Base-by-base conservation (phyloP, 35 echinoderm and acorn worm genomes). In the Nesometra sesokonis region DNA sequence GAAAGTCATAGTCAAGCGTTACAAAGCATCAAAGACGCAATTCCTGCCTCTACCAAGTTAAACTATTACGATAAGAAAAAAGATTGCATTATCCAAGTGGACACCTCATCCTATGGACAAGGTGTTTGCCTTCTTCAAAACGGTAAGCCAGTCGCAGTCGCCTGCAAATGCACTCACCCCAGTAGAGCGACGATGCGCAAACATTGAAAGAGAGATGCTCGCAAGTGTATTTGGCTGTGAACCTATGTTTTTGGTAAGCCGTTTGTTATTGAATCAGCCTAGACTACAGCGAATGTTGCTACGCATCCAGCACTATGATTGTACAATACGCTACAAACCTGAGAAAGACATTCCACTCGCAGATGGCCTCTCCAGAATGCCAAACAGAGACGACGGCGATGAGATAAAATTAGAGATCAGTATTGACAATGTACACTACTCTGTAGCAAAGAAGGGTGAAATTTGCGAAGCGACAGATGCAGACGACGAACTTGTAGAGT, bases 241-340 rank as follows among this genome's bases (percentile, higher is more conserved):
- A 67, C 15, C 0, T 89, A 84, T 67, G 32, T 89, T 3, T 89
- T 83, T 35, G 88, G 88, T 2, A 88, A 88, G 35, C 35, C 29
- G 31, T 91, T 95, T 29, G 35, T 27, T 3, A 80, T 89, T 30
- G 87, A 91, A 89, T 76, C 47, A 11, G 89, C 36, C 84, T 4
- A 43, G 91, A 78, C 76, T 93, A 11, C 92, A 93, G 34, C 46
- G 77, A 11, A 86, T 93, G 57, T 47, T 87, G 11, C 38, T 93
- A 15, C 5, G 88, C 11, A 31, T 93, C 15, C 88, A 93, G 43
- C 79, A 57, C 17, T 93, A 93, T 76, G 84, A 93, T 31, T 23
- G 80, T 17, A 82, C 34, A 17, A 84, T 93, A 57, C 78, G n/a
- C 5, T 93, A 93, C 84, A 93, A 93, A 77, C 88, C 88, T 17